Conservation (phyloP, 1,140 invertebrate species). For the Ceratosolen fusciceps region DNA sequence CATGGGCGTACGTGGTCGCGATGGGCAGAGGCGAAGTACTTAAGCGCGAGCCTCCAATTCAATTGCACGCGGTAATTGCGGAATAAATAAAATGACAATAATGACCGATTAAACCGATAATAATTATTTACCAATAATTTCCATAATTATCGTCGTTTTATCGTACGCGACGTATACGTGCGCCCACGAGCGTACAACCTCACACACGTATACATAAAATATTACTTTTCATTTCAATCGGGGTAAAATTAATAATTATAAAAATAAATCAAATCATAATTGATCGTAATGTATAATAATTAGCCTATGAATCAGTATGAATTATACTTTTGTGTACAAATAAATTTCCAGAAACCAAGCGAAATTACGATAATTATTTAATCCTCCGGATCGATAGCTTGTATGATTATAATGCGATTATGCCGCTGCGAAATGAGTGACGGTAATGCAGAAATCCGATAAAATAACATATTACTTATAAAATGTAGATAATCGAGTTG, state of each 20-base stretch:
- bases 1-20: too few relatives aligned
- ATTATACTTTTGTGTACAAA: background rate
- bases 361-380: background rate
- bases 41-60: background rate
- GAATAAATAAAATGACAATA: background rate
- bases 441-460: too few relatives aligned
- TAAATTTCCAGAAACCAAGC: background rate
- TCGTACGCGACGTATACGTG: too few relatives aligned
- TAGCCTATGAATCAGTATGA: background rate
- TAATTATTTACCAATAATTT: background rate
- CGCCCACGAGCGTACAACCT: too few relatives aligned
- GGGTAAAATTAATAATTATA: too few relatives aligned
- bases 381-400: background rate
- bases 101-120: background rate
- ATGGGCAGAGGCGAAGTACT: background rate
- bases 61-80: background rate
- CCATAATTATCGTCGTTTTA: too few relatives aligned
- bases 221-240: too few relatives aligned
- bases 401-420: background rate
- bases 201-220: too few relatives aligned
- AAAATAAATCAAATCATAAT: background rate
- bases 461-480: too few relatives aligned
- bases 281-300: background rate
- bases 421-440: background rate
- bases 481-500: too few relatives aligned